phyloP scores from a whole-genome alignment of 2,888 invertebrate species.

The Chesias legatella region DNA sequence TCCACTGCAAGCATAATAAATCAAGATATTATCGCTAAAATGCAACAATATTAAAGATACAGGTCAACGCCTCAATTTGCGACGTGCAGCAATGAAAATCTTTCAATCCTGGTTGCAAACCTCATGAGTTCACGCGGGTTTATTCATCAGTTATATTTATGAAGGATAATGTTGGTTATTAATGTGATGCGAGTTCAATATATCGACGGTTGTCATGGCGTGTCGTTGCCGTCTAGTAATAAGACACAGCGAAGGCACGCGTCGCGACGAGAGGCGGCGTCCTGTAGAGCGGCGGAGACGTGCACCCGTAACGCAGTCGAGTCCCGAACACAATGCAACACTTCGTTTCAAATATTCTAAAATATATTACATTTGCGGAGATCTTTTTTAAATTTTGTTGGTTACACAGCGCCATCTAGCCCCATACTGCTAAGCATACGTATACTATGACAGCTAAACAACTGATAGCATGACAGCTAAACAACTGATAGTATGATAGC shows the following conservation, averaged over 20 bases:
- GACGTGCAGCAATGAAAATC: not conserved
- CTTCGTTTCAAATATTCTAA: too few relatives aligned
- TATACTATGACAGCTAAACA: too few relatives aligned
- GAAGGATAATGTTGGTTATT: slow-evolving; percentile 7
- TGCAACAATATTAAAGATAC: too few relatives aligned
- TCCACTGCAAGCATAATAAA: too few relatives aligned
- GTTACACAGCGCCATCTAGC: too few relatives aligned
- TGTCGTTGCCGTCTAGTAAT: slow-evolving; percentile 48
- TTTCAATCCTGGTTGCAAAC: not conserved
- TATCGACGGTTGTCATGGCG: slow-evolving; percentile 45
- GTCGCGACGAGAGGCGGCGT: slow-evolving; percentile 34
- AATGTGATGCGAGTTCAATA: slow-evolving; percentile 10
- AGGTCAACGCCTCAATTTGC: not conserved
- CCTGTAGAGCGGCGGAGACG: slow-evolving; percentile 54
- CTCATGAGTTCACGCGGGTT: slow-evolving; percentile 5
- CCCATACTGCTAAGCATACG: too few relatives aligned
- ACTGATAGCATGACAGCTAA: too few relatives aligned
- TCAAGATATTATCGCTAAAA: too few relatives aligned
- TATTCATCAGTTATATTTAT: slow-evolving; percentile 6
- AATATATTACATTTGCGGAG: too few relatives aligned
- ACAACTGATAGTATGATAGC: too few relatives aligned
- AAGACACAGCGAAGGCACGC: slow-evolving; percentile 43
- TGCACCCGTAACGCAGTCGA: slow-evolving; percentile 18
- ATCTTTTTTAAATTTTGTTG: too few relatives aligned
- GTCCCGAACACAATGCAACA: too few relatives aligned